These are phyloP conservation scores for Dysdera silvatica DNA, from an alignment of 1,140 invertebrate genomes.

Conservation along the genomic window DNA sequence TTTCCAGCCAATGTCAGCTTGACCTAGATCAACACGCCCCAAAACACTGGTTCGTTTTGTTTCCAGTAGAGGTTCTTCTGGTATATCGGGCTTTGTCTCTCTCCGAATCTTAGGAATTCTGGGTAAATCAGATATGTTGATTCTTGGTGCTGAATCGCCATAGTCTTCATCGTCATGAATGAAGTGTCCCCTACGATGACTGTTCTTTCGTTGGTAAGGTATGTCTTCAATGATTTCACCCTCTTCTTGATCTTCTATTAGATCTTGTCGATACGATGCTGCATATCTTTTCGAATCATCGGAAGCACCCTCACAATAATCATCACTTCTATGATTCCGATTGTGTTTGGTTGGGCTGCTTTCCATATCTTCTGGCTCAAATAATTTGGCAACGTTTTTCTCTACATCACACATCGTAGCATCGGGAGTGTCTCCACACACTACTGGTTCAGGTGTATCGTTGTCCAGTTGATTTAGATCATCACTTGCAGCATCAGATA, in stretches of 20 bases:
- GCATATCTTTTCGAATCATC: not conserved
- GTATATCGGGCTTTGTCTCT: conserved; percentile 11
- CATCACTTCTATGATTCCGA: not conserved
- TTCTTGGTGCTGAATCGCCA: conserved; percentile 18
- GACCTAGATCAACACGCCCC: conserved; percentile 24
- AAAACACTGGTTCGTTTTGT: conserved; percentile 30
- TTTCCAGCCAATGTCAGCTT: conserved; percentile 53
- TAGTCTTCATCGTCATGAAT: conserved; percentile 12
- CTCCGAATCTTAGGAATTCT: conserved; percentile 34
- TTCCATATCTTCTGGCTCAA: not conserved
- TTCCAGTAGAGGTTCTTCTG: conserved; percentile 14
- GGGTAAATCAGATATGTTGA: conserved; percentile 35
- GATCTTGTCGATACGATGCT: conserved; percentile 1
- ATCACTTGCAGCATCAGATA: conserved; percentile 27
- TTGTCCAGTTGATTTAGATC: conserved; percentile 2
- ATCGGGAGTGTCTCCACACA: too few relatives aligned
- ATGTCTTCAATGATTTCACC: conserved; percentile 50
- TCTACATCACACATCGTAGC: not conserved
- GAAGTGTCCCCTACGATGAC: not conserved
- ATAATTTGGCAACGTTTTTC: not conserved
- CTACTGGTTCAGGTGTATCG: too few relatives aligned
- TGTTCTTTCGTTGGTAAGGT: conserved; percentile 35
- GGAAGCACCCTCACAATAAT: not conserved
- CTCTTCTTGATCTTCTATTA: conserved; percentile 43
- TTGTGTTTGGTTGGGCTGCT: too few relatives aligned